Base-by-base conservation (phyloP, 2,888 invertebrate species). In the Ichneumoninae sp. region DNA sequence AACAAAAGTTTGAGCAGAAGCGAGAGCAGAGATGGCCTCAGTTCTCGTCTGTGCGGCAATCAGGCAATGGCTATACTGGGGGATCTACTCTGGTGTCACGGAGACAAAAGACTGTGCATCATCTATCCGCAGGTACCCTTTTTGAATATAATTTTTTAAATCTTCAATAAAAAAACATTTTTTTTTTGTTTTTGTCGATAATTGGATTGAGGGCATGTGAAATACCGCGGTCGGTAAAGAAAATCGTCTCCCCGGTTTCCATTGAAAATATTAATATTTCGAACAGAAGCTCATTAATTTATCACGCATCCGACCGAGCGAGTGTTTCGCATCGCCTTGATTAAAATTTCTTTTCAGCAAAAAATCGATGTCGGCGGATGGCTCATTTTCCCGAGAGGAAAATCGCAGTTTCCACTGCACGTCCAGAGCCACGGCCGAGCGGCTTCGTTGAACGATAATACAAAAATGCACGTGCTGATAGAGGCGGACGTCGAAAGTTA, bases 51-150 rank as follows among this genome's bases (percentile, higher is more conserved):
- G 13, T 95, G 95, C 88, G 94, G 93, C 74, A 95, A 95, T 91
- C 95, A 95, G 75, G 94, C 94, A 89, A 94, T 94, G 91, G 95
- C 95, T 82, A 95, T 95, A 91, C 93, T 96, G 7, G 96, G 96
- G 91, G 96, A 96, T 92, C 93, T 97, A 19, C 91, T 96, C 1
- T 95, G 95, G 94, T 94, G 94, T 85, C 93, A 94, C 66, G 95
- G 94, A 1, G 94, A 95, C 73, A 94, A 95, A 80, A 93, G 95
- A 86, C 94, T 95, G 5, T 95, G 95, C 88, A 95, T 95, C 1
- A 91, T 96, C 83, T 95, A 95, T 87, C 96, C 96, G 36, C 94
- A 95, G 94, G 96, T 95, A 63, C 10, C 3, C 4, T 16, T 47
- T 47, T 30, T 30, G 30, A 30, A 5, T 30, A 30, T 5, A 5